Evolutionary conservation across 64 coral and sea anemone species (phyloP).

Genomic region (Actinia equina): DNA sequence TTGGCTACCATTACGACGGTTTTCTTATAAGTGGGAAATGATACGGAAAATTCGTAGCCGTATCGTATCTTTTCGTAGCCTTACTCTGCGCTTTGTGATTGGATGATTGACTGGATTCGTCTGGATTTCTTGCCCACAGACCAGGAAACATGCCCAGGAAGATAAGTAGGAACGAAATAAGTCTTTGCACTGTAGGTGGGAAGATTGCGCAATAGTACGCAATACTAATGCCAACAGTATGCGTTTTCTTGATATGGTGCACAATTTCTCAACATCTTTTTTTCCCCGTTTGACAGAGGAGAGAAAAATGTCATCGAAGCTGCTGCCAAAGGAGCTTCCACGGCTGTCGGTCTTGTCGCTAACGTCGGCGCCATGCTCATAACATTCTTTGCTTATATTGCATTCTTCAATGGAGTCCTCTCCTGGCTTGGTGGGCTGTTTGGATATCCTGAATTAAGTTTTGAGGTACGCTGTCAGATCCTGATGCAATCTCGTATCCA

Average conservation of each 20-base stretch:
- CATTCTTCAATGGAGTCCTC: slow-evolving; percentile 65
- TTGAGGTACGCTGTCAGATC: slow-evolving; percentile 13
- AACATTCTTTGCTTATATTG: slow-evolving; percentile 76
- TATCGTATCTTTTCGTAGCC: too few relatives aligned
- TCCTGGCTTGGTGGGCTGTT: slow-evolving; percentile 81
- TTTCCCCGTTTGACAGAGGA: slow-evolving; percentile 25
- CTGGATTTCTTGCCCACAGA: too few relatives aligned
- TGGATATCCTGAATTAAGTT: slow-evolving; percentile 61
- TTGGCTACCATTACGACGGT: too few relatives aligned
- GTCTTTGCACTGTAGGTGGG: too few relatives aligned
- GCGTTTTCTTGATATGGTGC: too few relatives aligned
- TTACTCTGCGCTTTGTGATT: too few relatives aligned
- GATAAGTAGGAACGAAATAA: too few relatives aligned
- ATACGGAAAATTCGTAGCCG: too few relatives aligned
- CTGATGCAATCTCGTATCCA: not conserved
- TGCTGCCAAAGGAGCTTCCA: slow-evolving; percentile 81
- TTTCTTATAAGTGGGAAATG: not conserved
- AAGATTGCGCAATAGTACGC: too few relatives aligned
- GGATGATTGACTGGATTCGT: too few relatives aligned
- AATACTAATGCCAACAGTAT: too few relatives aligned
- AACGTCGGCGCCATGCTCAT: slow-evolving; percentile 84
- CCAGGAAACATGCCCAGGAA: too few relatives aligned
- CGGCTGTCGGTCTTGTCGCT: slow-evolving; percentile 69
- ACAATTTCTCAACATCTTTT: not conserved
- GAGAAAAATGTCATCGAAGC: slow-evolving; percentile 89